A percentile compares a stretch with the other conserved stretches of the same genome.
Evolutionary conservation across 2,113 vertebrate species (phyloP).

Genomic region (Rhinogobius similis): DNA sequence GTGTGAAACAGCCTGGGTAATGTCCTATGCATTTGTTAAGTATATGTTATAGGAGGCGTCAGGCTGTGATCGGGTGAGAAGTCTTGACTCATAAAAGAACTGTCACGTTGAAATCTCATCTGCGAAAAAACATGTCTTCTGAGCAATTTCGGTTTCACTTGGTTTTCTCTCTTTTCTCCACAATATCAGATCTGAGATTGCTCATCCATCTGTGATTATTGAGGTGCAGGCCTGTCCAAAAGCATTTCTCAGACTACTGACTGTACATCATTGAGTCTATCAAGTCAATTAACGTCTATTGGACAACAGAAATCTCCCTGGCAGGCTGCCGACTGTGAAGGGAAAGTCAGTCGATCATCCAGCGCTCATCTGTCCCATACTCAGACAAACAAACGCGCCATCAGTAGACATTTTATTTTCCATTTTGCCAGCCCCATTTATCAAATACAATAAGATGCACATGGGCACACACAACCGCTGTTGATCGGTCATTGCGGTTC

Average conservation of each 20-base stretch:
- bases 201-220: constrained; percentile 44
- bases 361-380: constrained; percentile 40
- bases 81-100: constrained; percentile 23
- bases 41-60: constrained; percentile 20
- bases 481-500: constrained; percentile 63
- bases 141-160: constrained; percentile 26
- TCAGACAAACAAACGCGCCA: constrained; percentile 51
- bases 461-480: constrained; percentile 53
- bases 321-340: constrained; percentile 38
- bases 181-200: constrained; percentile 29
- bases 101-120: constrained; percentile 14
- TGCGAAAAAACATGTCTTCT: constrained; percentile 1
- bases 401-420: constrained; percentile 70
- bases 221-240: constrained; percentile 14
- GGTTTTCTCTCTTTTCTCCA: constrained; percentile 17
- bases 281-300: constrained; percentile 62
- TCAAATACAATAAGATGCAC: constrained; percentile 67
- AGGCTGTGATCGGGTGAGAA: constrained; percentile 16
- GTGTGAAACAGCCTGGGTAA: constrained; percentile 25
- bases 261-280: constrained; percentile 34
- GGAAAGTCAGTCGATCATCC: constrained; percentile 61
- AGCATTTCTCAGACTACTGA: constrained; percentile 27
- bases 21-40: constrained; percentile 20
- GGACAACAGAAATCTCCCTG: constrained; percentile 39
- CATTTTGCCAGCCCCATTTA: constrained; percentile 78